Evolutionary conservation across 2,113 vertebrate species (phyloP).

Genomic region (Ciconia maguari): DNA sequence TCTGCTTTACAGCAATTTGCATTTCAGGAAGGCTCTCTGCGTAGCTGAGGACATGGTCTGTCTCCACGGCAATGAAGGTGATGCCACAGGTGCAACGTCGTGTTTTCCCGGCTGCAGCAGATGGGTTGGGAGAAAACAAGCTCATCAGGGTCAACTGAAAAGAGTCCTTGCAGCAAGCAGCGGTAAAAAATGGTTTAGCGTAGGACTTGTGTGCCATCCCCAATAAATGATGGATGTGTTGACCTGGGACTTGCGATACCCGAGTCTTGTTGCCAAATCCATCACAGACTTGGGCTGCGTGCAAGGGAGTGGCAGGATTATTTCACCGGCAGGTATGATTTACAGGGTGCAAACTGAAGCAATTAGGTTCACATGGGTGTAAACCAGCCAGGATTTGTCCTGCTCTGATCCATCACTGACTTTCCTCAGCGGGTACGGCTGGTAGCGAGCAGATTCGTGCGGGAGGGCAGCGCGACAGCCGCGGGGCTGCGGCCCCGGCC

Average conservation of each 20-base stretch:
- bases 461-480: rapidly evolving
- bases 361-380: not conserved
- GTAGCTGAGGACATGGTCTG: not conserved
- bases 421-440: rapidly evolving
- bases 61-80: not conserved
- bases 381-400: not conserved
- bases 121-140: not conserved
- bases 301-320: not conserved
- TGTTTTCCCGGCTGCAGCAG: not conserved
- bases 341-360: not conserved
- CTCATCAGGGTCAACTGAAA: not conserved
- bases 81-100: not conserved
- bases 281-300: not conserved
- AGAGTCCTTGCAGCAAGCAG: not conserved
- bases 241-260: not conserved
- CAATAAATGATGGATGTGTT: not conserved
- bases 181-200: not conserved
- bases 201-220: not conserved
- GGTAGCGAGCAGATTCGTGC: rapidly evolving
- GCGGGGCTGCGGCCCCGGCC: not conserved
- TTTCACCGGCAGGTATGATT: not conserved
- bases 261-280: not conserved
- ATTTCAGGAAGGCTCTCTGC: not conserved
- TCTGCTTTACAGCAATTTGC: not conserved
- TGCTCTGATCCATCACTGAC: not conserved